Conservation (phyloP, 2,797 vertebrate species). For the Urosaurus nigricauda region DNA sequence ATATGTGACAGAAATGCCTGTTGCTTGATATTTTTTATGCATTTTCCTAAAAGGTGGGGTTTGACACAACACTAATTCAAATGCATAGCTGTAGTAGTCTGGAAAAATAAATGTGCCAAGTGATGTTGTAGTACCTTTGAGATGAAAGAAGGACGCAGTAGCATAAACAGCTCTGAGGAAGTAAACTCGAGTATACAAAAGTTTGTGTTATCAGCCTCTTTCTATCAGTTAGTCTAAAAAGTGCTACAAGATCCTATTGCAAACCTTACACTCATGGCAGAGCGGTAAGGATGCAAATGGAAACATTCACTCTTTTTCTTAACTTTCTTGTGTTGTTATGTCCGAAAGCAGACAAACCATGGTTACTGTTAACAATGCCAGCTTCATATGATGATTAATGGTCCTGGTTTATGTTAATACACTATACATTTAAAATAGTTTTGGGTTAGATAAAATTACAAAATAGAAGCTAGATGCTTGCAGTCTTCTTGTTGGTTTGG, state of each 20-base stretch:
- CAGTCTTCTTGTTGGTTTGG: background rate
- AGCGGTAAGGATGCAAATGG: background rate
- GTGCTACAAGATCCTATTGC: too few species aligned
- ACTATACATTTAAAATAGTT: background rate
- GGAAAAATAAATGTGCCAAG: too few species aligned
- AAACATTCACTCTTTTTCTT: background rate
- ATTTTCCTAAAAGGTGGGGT: background rate
- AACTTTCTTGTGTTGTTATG: background rate
- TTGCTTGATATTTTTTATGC: background rate
- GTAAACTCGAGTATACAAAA: too few species aligned
- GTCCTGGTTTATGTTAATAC: background rate
- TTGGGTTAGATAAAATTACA: background rate
- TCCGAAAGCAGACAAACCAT: background rate
- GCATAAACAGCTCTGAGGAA: too few species aligned
- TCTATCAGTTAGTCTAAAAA: too few species aligned
- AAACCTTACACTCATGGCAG: background rate
- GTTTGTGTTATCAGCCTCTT: too few species aligned
- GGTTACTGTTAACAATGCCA: background rate
- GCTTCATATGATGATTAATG: background rate
- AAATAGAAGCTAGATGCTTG: background rate
- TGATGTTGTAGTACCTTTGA: too few species aligned
- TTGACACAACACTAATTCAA: background rate
- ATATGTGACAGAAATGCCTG: background rate
- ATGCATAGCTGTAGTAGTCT: too few species aligned
- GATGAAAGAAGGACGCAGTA: too few species aligned